Base-by-base conservation (phyloP, 2,888 invertebrate species). In the Mythimna pallens region DNA sequence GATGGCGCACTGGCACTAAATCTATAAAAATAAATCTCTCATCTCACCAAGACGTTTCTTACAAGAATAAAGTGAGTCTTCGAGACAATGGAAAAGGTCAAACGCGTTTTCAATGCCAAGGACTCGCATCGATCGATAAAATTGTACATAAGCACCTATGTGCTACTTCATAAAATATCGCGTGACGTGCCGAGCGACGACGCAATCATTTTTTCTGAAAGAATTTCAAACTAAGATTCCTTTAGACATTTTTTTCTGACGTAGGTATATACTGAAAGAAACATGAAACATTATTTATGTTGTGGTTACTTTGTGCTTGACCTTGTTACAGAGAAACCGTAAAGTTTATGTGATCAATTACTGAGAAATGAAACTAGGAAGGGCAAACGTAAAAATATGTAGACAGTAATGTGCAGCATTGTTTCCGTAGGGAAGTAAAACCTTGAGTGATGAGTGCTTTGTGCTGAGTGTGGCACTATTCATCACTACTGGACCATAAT, bases 61-160 rank as follows among this genome's bases (percentile, higher is more conserved):
- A 71, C 40, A 47, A 61, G 61, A 57, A 68, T 63, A 64, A 63
- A 67, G 62, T 47, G 58, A 76, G 43, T 81, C 36, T 69, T 36
- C 59, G 57, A 65, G 73, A 78, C 72, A 83, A 63, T 81, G 73
- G 71, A 67, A 52, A 72, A 78, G 79, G 83, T 87, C 70, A 71
- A 76, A 69, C 76, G 43, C 50, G 83, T 69, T 76, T 82, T 81
- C 81, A 83, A 83, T 75, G 80, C 72, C 81, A 85, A 78, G 85
- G 81, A 76, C 74, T 65, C 50, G 14, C 50, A 71, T 75, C 79
- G 77, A 87, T 83, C 75, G 70, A 79, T 61, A 80, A 74, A 72
- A 78, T 61, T 65, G 52, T 85, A 76, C 40, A 70, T 61, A 76
- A 70, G 34, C 52, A 65, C 40, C 58, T 65, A 65, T 71, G 55